These are phyloP conservation scores for Bagarius yarrelli DNA, from an alignment of 2,113 vertebrate genomes.

Conservation along the genomic window DNA sequence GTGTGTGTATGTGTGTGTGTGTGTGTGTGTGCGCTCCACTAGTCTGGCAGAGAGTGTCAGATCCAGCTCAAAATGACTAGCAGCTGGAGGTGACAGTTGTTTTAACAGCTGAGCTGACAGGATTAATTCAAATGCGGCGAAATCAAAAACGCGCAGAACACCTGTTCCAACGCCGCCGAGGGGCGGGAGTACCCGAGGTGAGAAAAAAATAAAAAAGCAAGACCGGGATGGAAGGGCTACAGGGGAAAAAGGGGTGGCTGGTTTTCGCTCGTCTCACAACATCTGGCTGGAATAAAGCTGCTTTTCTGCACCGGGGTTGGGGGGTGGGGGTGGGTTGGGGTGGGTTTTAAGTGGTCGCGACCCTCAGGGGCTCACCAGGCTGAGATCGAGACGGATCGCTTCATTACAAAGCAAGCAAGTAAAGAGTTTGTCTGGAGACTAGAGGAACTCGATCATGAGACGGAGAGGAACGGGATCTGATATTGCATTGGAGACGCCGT, in stretches of 20 bases:
- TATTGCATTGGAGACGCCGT: neutral
- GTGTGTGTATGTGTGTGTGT: conserved; percentile 24
- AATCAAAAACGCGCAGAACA: conserved; percentile 99
- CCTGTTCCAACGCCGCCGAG: conserved; percentile 92
- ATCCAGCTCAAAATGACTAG: conserved; percentile 98
- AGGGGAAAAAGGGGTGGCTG: neutral
- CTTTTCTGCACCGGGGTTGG: conserved; percentile 64
- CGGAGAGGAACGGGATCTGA: neutral
- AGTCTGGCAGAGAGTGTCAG: conserved; percentile 90
- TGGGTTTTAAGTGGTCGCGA: conserved; percentile 72
- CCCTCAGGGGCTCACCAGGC: conserved; percentile 74
- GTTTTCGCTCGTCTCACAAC: conserved; percentile 72
- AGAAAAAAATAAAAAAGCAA: conserved; percentile 4
- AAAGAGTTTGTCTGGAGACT: neutral
- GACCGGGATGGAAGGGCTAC: conserved; percentile 25
- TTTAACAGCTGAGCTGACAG: conserved; percentile 99
- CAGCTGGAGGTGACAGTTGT: conserved; percentile 99
- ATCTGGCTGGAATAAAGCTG: conserved; percentile 86
- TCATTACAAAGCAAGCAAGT: conserved; percentile 69
- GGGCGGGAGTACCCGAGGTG: conserved; percentile 61
- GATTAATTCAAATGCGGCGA: conserved; percentile 99
- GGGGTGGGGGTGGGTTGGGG: too few relatives aligned
- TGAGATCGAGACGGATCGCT: conserved; percentile 77
- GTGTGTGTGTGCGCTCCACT: conserved; percentile 69
- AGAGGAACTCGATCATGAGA: neutral